Conservation (phyloP, 2,888 invertebrate genomes). For the Rambutsinella grinnellia region DNA sequence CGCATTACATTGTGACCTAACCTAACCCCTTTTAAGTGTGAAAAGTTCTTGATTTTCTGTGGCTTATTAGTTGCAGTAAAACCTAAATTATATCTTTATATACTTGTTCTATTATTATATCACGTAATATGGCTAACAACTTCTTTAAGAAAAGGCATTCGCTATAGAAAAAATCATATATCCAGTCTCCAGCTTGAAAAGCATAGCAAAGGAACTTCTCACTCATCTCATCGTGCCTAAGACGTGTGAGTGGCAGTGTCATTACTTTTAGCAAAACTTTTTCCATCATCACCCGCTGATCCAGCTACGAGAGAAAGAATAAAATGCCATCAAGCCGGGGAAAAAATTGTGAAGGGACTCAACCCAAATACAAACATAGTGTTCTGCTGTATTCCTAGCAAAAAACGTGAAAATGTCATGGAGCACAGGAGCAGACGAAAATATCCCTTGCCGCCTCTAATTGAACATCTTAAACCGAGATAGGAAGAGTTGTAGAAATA, state of each 20-base stretch:
- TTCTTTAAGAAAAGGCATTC: not conserved
- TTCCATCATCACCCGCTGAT: constrained; percentile 53
- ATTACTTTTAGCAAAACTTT: constrained; percentile 49
- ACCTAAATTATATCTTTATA: constrained; percentile 4
- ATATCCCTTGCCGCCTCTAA: too few relatives aligned
- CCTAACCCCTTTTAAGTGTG: too few relatives aligned
- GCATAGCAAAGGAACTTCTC: not conserved
- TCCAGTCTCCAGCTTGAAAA: not conserved
- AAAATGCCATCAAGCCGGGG: constrained; percentile 35
- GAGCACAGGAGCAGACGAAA: too few relatives aligned
- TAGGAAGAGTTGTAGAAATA: too few relatives aligned
- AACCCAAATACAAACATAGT: too few relatives aligned
- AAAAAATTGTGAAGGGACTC: too few relatives aligned
- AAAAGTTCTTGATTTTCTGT: constrained; percentile 7
- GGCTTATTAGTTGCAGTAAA: constrained; percentile 38
- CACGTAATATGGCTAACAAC: not conserved
- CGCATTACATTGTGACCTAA: too few relatives aligned
- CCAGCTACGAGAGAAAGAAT: constrained; percentile 31
- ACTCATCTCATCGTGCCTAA: constrained; percentile 36
- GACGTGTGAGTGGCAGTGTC: constrained; percentile 54
- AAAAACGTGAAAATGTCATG: too few relatives aligned
- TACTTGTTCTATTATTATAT: constrained; percentile 3
- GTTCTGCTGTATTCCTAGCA: too few relatives aligned
- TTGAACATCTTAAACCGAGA: too few relatives aligned
- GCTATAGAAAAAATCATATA: not conserved